Base-by-base conservation (phyloP, 2,113 vertebrate genomes). In the Salminus brasiliensis region DNA sequence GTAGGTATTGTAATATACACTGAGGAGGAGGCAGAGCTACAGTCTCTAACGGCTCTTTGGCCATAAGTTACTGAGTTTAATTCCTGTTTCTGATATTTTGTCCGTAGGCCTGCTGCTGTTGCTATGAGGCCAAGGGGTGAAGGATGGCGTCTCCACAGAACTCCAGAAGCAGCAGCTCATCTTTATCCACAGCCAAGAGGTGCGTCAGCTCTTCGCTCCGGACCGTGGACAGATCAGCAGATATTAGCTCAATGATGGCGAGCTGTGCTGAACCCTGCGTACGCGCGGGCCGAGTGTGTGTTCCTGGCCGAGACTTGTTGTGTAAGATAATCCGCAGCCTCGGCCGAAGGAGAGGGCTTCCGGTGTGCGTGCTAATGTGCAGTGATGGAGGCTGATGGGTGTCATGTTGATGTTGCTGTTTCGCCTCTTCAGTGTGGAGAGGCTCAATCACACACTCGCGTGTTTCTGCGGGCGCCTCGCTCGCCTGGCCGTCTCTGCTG, bases 111-210 rank as follows among this genome's bases (percentile, higher is more conserved):
- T 85, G 21, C 85, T 92, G 92, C 90, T 80, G 84, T 80, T 47
- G 45, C 45, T 77, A 83, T 85, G 77, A 76, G 86, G 82, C 91
- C 84, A 81, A 82, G 25, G 83, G 34, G 79, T 47, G 92, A 83
- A 93, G 88, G 73, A 95, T 96, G 95, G 93, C 95, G 1, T 92
- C 87, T 34, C 88, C 95, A 70, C 95, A 92, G 80, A 92, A 92
- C 5, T 93, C 93, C 74, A 89, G 88, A 68, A 90, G 89, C 80
- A 90, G 94, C 67, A 90, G 91, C 70, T 86, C 93, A 1, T 86
- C 93, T 15, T 91, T 92, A 0, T 88, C 94, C 60, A 93, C 94
- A 16, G 93, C 95, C 36, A 95, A 95, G 85, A 94, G 95, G 97
- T 94, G 92, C 95, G 96, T 87, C 25, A 18, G 16, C 18, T 1